Base-by-base conservation (phyloP, 1,140 invertebrate genomes). In the Mya arenaria region DNA sequence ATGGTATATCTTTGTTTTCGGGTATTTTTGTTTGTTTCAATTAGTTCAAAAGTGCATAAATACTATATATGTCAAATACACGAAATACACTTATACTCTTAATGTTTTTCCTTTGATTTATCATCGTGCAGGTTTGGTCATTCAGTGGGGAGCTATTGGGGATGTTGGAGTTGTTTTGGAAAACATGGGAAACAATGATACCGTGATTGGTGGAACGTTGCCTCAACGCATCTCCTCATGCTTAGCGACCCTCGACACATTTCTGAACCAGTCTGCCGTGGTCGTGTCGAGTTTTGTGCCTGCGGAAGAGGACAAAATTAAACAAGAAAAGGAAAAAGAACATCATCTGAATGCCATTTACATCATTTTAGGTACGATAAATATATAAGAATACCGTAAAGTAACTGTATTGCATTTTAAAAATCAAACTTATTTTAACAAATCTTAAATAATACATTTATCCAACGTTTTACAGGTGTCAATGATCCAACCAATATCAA, bases 141-240 rank as follows among this genome's bases (percentile, higher is more conserved):
- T 99, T 84, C 98, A 99, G 92, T 99, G 98, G 98, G 98, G 98
- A 86, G 98, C 98, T 55, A 97, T 99, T 87, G 98, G 97, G 80
- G 98, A 99, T 92, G 98, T 99, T 23, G 98, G 98, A 74, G 93
- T 99, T 34, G 95, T 99, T 71, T 90, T 97, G 79, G 97, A 98
- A 83, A 96, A 95, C 41, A 96, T 98, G 94, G 96, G 96, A 28
- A 95, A 96, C 55, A 97, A 98, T 90, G 97, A 98, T n/a, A 96
- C 95, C 0, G 96, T 97, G 68, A 95, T 99, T 72, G 97, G 97
- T 75, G 98, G 98, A 73, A 98, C 98, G 8, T 86, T 98, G 77
- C 98, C 98, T 4, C 98, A 99, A 93, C 94, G 97, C 62, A 98
- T 99, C 92, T 89, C 94, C 0, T 98, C 97, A 15, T 99, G 98